Base-by-base conservation (phyloP, 2,797 vertebrate species). In the Mormyrus proboscirostris region DNA sequence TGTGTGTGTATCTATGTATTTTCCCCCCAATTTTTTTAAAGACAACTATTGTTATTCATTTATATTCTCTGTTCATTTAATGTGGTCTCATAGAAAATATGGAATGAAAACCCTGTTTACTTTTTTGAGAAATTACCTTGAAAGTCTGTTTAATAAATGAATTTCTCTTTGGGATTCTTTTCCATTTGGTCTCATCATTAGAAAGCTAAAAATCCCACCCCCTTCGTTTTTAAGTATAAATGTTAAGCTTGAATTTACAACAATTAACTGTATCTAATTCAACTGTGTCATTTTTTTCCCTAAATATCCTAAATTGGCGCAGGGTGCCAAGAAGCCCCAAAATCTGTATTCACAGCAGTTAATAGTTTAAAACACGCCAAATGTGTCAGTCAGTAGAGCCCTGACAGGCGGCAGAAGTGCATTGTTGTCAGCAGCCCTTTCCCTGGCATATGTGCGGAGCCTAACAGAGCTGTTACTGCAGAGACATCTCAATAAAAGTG, bases 391-490 rank as follows among this genome's bases (percentile, higher is more conserved):
- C 85, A 86, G 85, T n/a, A 41, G 53, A 33, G 33, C 29, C 10
- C 91, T 90, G 92, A 91, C 91, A 85, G 91, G 91, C 91, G 49
- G 95, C 91, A 96, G 94, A 92, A 89, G 16, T 50, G 91, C 93
- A 95, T 95, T 95, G 95, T 95, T 90, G 92, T 76, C 79, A 88
- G 87, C 12, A 51, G 90, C 85, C 85, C 69, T 91, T 88, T 87
- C 88, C 91, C 90, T 94, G 93, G 92, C 93, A 94, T 93, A 94
- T 93, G 95, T 94, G 94, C 94, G 94, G 84, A 92, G 91, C 89
- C 93, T 95, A 95, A 95, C 94, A 95, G 92, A 93, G 92, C 93
- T 88, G 92, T 94, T 94, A 94, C 95, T 95, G 93, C 94, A 91
- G 91, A 92, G 92, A 93, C 92, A 91, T 94, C 92, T 93, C 95